phyloP scores from a whole-genome alignment of 2,888 invertebrate genomes.

The Automeris io region DNA sequence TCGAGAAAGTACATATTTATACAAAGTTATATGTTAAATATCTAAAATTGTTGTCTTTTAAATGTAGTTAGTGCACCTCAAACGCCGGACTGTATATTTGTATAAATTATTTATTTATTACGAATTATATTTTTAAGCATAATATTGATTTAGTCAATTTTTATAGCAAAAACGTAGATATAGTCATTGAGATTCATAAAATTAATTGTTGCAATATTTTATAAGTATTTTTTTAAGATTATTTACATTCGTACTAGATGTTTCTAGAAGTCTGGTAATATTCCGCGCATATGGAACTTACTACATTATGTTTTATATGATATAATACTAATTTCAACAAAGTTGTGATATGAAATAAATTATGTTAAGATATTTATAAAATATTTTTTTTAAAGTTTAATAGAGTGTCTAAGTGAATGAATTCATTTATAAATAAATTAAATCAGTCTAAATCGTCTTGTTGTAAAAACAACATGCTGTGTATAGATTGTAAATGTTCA shows the following conservation, averaged over 20 bases:
- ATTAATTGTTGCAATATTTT: slow-evolving; percentile 48
- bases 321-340: slow-evolving; percentile 20
- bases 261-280: slow-evolving; percentile 5
- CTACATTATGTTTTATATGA: slow-evolving; percentile 4
- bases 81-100: slow-evolving; percentile 31
- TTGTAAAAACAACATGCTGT: slow-evolving; percentile 30
- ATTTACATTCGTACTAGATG: slow-evolving; percentile 36
- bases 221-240: slow-evolving; percentile 33
- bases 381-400: slow-evolving; percentile 15
- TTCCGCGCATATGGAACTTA: background rate
- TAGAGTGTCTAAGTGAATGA: background rate
- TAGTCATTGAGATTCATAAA: slow-evolving; percentile 53
- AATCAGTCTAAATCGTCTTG: slow-evolving; percentile 10
- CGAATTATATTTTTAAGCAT: slow-evolving; percentile 10
- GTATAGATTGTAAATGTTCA: slow-evolving; percentile 44
- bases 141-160: slow-evolving; percentile 64
- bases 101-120: slow-evolving; percentile 28
- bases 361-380: slow-evolving; percentile 41
- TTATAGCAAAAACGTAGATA: slow-evolving; percentile 28
- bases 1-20: background rate
- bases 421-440: slow-evolving; percentile 7
- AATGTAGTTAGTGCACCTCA: background rate
- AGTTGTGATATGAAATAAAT: slow-evolving; percentile 64
- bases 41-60: background rate
- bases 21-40: background rate